Evolutionary conservation across 2,113 vertebrate species (phyloP).

Genomic region (Aegotheles bennettii): DNA sequence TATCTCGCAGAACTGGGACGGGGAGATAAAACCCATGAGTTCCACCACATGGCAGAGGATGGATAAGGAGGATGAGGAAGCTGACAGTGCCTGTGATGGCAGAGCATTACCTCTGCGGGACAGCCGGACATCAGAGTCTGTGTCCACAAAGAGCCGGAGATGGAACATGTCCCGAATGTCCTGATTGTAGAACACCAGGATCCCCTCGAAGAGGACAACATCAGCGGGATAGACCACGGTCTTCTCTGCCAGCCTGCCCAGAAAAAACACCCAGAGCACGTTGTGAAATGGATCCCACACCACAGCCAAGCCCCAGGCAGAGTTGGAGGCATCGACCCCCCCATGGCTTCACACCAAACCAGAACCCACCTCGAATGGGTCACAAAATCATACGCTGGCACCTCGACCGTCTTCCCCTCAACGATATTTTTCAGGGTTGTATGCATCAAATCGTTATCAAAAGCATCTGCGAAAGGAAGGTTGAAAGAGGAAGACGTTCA

Average conservation of each 20-base stretch:
- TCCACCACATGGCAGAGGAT: accelerated
- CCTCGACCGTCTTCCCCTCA: conserved; percentile 89
- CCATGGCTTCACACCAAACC: background rate
- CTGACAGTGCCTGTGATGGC: accelerated
- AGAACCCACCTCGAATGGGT: conserved; percentile 88
- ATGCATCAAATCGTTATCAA: conserved; percentile 93
- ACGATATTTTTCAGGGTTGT: conserved; percentile 87
- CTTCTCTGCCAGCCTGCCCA: conserved; percentile 79
- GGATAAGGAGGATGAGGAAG: accelerated
- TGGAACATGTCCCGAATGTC: conserved; percentile 97
- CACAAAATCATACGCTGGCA: conserved; percentile 93
- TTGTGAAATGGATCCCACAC: accelerated
- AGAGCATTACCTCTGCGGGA: conserved; percentile 83
- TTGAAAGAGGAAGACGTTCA: background rate
- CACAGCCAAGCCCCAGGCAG: background rate
- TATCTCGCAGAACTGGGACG: conserved; percentile 87
- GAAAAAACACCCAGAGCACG: background rate
- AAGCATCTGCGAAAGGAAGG: conserved; percentile 81
- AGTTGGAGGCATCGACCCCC: accelerated
- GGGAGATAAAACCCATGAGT: background rate
- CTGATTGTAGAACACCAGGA: conserved; percentile 93
- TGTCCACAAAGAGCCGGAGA: conserved; percentile 96
- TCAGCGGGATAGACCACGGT: conserved; percentile 90
- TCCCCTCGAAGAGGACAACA: conserved; percentile 93
- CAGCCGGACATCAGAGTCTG: conserved; percentile 90